Evolutionary conservation across 2,113 vertebrate species (phyloP), one percentile per base, ranked within the genome.

Genomic region (Thamnophis sirtalis): DNA sequence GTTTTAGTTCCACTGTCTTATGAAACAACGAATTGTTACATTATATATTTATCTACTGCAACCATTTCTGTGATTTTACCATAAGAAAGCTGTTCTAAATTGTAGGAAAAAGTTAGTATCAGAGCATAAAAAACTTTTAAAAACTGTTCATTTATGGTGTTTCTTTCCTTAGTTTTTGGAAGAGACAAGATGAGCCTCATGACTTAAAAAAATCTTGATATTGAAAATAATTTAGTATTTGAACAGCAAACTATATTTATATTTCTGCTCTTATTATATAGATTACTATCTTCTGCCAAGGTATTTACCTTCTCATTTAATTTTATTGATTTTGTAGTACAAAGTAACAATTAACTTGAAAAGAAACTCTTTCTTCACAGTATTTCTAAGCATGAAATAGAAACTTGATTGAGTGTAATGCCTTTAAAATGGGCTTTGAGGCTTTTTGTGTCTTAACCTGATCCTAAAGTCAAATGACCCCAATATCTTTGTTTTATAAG

Each of bases 301-400:
- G 15, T 85, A 43, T 19, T 58, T 49, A 43, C 38, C 10, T 84
- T 84, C 73, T 91, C 17, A 22, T 5, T 49, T 91, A 60, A 58
- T 24, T 85, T 86, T 26, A 91, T 22, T 60, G 84, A 91, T n/a
- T 26, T 60, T 51, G 92, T 90, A 92, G 84, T 26, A 89, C 68
- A 87, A 84, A 95, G 60, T 50, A 49, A n/a, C 88, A 94, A 56
- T 24, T 56, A 26, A 84, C 22, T 54, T 94, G 63, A 91, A 94
- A 22, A 6, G 92, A 91, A 68, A 91, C 22, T 48, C 0, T 9
- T 9, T 13, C 43, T 13, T 73, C 56, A 8, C 91, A 5, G 0
- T 53, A 68, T 93, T 28, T 53, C 92, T 15, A 60, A 95, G 86
- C 6, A 92, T 1, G 0, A 53, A 93, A 13, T 5, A 2, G 49